Evolutionary conservation across 2,888 invertebrate species (phyloP), one percentile per base, ranked within the genome.

Genomic region (Cephus runcator): DNA sequence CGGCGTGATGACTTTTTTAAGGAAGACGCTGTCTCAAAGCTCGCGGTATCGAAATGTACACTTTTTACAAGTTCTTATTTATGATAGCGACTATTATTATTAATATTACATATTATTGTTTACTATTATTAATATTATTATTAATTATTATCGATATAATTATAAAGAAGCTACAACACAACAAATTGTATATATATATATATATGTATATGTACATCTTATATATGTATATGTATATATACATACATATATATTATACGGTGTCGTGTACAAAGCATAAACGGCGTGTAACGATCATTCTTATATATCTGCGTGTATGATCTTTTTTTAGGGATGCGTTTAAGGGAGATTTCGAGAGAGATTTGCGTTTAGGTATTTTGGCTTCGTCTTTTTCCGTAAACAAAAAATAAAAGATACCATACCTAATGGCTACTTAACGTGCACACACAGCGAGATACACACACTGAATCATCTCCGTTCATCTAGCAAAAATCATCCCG

Each of bases 11-110:
- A 85, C 81, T 87, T 88, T 90, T 88, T 89, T 86, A 89, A 88
- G 79, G 83, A 84, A 81, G 82, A 84, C 79, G 81, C 40, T 40
- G 40, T 86, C 84, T 85, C 85, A 82, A 87, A 82, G 83, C 86
- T 87, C 83, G 87, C 85, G 84, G 82, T 88, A 87, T 85, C 85
- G 40, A 40, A 40, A 83, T 85, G 85, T 87, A 90, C 84, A 89
- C 85, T 87, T 89, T 89, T 90, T 90, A 88, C 88, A 88, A 88
- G 85, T 88, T 90, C 87, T 88, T 90, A 90, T 90, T 90, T 90
- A 90, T 90, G 85, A 88, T 88, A 90, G 85, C 83, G 80, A 87
- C 84, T 84, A 85, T 87, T 85, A 84, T 86, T 86, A 86, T 82
- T 83, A 84, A 80, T 79, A 82, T 81, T 82, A 84, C 40, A 40